These are phyloP conservation scores for Tapera naevia DNA, from an alignment of 2,797 vertebrate species.

Conservation along the genomic window DNA sequence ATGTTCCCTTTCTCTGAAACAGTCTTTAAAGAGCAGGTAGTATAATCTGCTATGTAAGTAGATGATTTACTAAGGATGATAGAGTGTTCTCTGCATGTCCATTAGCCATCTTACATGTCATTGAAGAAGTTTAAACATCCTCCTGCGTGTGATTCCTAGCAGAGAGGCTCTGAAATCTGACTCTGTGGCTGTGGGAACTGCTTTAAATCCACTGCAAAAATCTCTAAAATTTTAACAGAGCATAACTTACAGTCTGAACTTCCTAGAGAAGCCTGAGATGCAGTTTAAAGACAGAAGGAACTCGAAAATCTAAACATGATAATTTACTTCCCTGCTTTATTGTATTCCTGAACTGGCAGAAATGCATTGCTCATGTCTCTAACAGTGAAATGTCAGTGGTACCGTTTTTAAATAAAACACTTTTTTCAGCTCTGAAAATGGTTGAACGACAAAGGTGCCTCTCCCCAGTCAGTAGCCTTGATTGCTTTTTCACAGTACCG, in stretches of 20 bases:
- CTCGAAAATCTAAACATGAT: not conserved
- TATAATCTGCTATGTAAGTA: not conserved
- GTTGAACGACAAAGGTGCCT: not conserved
- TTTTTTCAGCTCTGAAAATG: not conserved
- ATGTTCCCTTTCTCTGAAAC: not conserved
- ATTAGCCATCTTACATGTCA: not conserved
- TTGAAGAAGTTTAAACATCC: not conserved
- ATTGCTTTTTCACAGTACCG: not conserved
- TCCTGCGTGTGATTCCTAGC: not conserved
- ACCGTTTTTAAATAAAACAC: not conserved
- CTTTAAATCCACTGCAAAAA: not conserved
- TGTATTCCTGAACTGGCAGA: not conserved
- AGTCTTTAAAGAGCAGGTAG: not conserved
- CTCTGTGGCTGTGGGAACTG: not conserved
- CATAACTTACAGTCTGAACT: not conserved
- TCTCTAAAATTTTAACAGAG: not conserved
- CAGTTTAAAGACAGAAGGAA: not conserved
- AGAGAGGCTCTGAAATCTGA: not conserved
- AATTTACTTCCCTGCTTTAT: not conserved
- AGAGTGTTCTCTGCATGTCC: not conserved
- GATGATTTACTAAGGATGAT: not conserved
- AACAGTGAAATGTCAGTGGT: not conserved
- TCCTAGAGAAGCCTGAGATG: not conserved
- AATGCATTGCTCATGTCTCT: not conserved
- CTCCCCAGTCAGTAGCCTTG: not conserved